Evolutionary conservation across 2,113 vertebrate species (phyloP).

Genomic region (Centrocercus urophasianus): DNA sequence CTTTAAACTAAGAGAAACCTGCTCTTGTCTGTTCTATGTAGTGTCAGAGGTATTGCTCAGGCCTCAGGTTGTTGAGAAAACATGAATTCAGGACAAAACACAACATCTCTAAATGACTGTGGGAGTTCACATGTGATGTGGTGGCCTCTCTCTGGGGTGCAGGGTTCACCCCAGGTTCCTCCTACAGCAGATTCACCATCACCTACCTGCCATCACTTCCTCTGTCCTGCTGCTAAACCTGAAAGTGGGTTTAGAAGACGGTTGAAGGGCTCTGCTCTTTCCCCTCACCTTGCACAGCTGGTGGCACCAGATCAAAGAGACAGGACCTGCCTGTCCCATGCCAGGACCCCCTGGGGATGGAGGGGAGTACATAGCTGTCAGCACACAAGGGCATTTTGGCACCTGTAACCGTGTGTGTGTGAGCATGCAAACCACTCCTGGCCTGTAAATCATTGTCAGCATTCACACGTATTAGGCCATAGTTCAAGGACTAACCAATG

Average conservation of each 20-base stretch:
- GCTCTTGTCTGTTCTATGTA: not conserved
- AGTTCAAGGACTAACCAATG: conserved; percentile 62
- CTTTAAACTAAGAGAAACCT: not conserved
- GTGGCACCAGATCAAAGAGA: not conserved
- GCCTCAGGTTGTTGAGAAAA: not conserved
- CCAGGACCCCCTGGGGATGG: not conserved
- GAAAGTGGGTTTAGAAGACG: accelerated
- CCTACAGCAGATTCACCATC: not conserved
- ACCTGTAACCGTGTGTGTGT: not conserved
- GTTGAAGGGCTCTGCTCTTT: not conserved
- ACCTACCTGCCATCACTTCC: not conserved
- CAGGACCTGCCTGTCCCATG: not conserved
- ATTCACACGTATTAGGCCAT: not conserved
- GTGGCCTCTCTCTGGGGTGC: not conserved
- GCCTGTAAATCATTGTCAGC: conserved; percentile 70
- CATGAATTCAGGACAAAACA: not conserved
- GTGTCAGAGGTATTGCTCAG: not conserved
- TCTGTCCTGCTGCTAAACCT: not conserved
- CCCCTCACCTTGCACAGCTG: not conserved
- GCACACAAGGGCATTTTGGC: not conserved
- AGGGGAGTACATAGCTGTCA: not conserved
- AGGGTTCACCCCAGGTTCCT: not conserved
- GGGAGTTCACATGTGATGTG: not conserved
- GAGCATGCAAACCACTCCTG: conserved; percentile 1
- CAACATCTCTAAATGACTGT: not conserved